These are phyloP conservation scores for Pelodiscus sinensis DNA, from an alignment of 2,113 vertebrate species.

Conservation along the genomic window DNA sequence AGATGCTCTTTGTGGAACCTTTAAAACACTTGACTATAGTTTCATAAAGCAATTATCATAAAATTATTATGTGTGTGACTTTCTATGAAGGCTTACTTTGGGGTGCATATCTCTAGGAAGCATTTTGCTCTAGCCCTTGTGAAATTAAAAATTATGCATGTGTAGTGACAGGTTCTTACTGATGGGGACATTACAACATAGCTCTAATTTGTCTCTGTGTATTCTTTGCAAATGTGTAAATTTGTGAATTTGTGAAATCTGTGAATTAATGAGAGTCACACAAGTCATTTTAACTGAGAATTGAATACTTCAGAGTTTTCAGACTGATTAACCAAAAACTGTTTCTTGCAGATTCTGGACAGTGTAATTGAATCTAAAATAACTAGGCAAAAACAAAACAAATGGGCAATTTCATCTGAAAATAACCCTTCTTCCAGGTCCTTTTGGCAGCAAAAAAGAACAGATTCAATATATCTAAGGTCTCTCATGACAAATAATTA, in stretches of 20 bases:
- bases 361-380: not conserved
- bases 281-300: not conserved
- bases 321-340: not conserved
- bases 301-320: not conserved
- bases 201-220: not conserved
- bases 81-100: conserved; percentile 21
- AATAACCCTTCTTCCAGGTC: not conserved
- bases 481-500: not conserved
- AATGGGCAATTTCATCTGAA: not conserved
- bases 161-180: not conserved
- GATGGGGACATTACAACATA: not conserved
- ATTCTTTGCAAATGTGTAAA: not conserved
- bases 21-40: not conserved
- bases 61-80: conserved; percentile 29
- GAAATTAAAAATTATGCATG: not conserved
- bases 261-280: not conserved
- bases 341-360: not conserved
- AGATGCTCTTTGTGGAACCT: not conserved
- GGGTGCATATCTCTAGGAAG: not conserved
- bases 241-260: not conserved
- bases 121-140: not conserved
- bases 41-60: conserved; percentile 26
- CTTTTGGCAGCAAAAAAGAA: not conserved
- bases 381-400: not conserved
- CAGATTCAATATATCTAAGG: not conserved